These are phyloP conservation scores for Synanthedon vespiformis DNA, from an alignment of 2,888 invertebrate genomes.

Conservation along the genomic window DNA sequence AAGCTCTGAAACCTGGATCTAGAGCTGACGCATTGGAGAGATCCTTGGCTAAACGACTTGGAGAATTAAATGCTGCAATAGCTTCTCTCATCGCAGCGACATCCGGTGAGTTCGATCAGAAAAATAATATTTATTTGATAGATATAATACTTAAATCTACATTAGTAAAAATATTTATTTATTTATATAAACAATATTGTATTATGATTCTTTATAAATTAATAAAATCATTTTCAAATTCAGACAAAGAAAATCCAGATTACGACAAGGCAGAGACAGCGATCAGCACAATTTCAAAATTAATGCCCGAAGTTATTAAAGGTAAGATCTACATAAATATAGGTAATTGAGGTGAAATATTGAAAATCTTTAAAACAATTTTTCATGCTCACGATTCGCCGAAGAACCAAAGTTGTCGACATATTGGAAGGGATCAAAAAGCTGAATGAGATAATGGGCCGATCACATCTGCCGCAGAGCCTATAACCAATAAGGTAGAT, in stretches of 20 bases:
- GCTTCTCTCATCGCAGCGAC: conserved; percentile 14
- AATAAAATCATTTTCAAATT: conserved; percentile 1
- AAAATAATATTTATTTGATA: no score
- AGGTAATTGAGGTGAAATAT: no score
- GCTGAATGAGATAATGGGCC: no score
- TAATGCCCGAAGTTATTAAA: conserved; percentile 32
- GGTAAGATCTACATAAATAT: conserved; percentile 19
- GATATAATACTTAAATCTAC: no score
- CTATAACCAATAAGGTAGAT: no score
- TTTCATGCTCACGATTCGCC: no score
- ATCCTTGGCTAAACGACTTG: conserved; percentile 17
- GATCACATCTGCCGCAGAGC: no score
- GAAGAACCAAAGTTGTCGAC: no score
- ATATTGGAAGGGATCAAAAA: no score
- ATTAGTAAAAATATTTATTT: no score
- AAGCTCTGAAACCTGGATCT: neutral
- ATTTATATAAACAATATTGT: neutral
- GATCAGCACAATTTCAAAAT: conserved; percentile 22
- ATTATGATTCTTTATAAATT: neutral
- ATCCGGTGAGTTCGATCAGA: conserved; percentile 1
- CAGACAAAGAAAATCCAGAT: conserved; percentile 31
- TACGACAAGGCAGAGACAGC: conserved; percentile 28
- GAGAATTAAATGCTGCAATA: conserved; percentile 36
- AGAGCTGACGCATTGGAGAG: neutral
- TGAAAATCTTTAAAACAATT: no score